These are phyloP conservation scores for Paratilapia polleni DNA, from an alignment of 2,113 vertebrate species.

Conservation along the genomic window DNA sequence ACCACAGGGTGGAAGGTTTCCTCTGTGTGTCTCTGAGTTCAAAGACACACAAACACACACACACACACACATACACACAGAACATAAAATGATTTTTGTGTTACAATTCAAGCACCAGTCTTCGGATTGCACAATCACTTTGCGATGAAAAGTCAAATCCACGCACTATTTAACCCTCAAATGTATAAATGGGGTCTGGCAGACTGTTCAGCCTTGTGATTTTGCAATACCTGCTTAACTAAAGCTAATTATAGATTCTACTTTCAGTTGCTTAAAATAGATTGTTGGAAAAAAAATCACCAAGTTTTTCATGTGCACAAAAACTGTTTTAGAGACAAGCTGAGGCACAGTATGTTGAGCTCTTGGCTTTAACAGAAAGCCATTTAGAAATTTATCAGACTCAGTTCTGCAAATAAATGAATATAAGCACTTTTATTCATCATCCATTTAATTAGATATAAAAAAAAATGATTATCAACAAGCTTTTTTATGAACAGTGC, in stretches of 20 bases:
- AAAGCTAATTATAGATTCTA: conserved; percentile 44
- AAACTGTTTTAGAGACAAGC: conserved; percentile 1
- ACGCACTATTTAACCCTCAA: not conserved
- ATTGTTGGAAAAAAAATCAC: conserved; percentile 14
- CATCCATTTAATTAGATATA: conserved; percentile 8
- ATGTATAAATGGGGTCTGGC: not conserved
- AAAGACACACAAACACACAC: not conserved
- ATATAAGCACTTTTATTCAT: not conserved
- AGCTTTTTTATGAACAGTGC: not conserved
- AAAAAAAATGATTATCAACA: conserved; percentile 12
- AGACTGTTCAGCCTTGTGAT: conserved; percentile 25
- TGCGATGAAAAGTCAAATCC: conserved; percentile 7
- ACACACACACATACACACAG: not conserved
- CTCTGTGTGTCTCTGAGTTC: conserved; percentile 47
- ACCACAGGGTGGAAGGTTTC: conserved; percentile 73
- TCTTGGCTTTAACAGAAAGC: not conserved
- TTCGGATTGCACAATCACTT: conserved; percentile 28
- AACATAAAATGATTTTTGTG: not conserved
- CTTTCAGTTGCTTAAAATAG: conserved; percentile 31
- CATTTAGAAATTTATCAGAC: not conserved
- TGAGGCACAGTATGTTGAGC: not conserved
- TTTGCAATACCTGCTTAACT: conserved; percentile 35
- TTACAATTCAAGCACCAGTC: conserved; percentile 17
- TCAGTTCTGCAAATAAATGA: not conserved
- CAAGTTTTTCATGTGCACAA: conserved; percentile 9